Evolutionary conservation across 2,113 vertebrate genomes (phyloP).

Genomic region (Sander vitreus): DNA sequence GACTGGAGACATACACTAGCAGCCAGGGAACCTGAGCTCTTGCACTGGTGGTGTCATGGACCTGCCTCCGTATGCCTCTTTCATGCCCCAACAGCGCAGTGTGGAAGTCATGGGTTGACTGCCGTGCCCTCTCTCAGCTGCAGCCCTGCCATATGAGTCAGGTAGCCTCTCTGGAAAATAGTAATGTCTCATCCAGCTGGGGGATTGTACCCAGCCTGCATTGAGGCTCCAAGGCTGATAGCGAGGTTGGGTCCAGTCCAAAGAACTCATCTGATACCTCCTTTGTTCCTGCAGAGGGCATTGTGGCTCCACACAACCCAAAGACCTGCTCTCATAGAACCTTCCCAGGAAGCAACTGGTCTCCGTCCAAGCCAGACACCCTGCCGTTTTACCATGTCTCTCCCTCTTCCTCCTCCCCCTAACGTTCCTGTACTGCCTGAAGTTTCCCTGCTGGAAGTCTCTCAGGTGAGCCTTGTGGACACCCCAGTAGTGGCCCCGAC

Average conservation of each 20-base stretch:
- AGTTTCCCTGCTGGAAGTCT: constrained; percentile 52
- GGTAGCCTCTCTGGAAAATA: neutral
- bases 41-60: constrained; percentile 21
- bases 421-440: constrained; percentile 72
- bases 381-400: neutral
- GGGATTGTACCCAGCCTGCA: neutral
- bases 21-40: constrained; percentile 3
- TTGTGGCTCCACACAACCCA: constrained; percentile 24
- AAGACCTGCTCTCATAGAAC: neutral
- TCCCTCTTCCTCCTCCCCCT: constrained; percentile 59
- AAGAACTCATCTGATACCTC: constrained; percentile 9
- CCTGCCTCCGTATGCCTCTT: constrained; percentile 30
- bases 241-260: constrained; percentile 5
- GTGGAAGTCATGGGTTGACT: constrained; percentile 13
- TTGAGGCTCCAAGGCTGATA: constrained; percentile 16
- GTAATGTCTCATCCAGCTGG: neutral
- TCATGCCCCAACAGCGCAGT: neutral
- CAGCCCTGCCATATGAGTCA: neutral
- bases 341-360: neutral
- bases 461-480: constrained; percentile 38
- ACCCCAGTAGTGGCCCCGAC: constrained; percentile 44
- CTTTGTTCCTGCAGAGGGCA: constrained; percentile 44
- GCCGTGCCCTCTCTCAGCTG: constrained; percentile 1
- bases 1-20: constrained; percentile 15
- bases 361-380: constrained; percentile 18